Evolutionary conservation across 1,140 invertebrate species (phyloP).

Genomic region (Heliconius eleuchia): DNA sequence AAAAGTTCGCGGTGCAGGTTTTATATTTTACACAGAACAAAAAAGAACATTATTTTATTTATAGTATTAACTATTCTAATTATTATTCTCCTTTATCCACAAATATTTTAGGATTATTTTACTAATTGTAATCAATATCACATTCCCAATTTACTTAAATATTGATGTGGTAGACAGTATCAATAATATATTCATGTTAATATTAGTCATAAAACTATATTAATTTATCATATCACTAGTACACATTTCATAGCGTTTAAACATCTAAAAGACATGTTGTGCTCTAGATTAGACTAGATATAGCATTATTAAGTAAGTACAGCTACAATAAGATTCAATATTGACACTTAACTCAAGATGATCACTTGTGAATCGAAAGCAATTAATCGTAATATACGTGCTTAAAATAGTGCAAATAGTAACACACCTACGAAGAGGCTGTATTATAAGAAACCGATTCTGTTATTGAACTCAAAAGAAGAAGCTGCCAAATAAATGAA

Average conservation of each 20-base stretch:
- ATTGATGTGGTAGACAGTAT: not conserved
- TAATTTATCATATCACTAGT: conserved; percentile 67
- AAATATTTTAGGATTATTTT: not conserved
- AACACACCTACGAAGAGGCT: not conserved
- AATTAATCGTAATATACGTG: not conserved
- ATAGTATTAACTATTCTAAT: not conserved
- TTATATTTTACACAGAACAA: not conserved
- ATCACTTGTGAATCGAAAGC: not conserved
- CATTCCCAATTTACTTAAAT: conserved; percentile 17
- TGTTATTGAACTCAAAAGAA: conserved; percentile 5
- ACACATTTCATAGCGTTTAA: conserved; percentile 54
- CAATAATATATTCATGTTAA: conserved; percentile 24
- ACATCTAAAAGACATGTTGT: conserved; percentile 45
- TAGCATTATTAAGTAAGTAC: conserved; percentile 34
- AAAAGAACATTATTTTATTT: not conserved
- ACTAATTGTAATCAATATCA: not conserved
- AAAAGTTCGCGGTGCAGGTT: conserved; percentile 3
- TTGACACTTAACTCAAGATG: too few species aligned
- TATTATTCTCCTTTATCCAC: not conserved
- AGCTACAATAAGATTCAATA: not conserved
- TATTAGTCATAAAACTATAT: conserved; percentile 55
- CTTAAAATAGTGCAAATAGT: not conserved
- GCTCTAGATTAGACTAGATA: conserved; percentile 48
- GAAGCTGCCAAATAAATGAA: conserved; percentile 25
- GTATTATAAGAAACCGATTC: not conserved